A percentile compares a stretch with the other conserved stretches of the same genome.
These are phyloP conservation scores for Belgica antarctica DNA, from an alignment of 2,888 invertebrate genomes.

Conservation along the genomic window DNA sequence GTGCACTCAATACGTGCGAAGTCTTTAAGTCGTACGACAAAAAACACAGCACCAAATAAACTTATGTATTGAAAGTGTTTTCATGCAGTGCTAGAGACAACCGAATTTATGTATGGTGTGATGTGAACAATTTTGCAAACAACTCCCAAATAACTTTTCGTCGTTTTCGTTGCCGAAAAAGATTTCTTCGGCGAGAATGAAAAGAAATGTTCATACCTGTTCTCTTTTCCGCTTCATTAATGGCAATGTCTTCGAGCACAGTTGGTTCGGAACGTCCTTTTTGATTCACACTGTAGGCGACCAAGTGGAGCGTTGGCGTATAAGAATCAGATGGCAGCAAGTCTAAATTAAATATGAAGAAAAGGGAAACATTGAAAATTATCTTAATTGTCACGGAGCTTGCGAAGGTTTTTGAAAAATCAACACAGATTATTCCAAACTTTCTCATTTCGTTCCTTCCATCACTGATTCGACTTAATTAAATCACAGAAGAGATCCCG, in stretches of 20 bases:
- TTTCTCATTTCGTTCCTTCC: background rate
- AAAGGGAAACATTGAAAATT: background rate
- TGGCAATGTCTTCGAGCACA: constrained; percentile 79
- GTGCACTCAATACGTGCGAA: background rate
- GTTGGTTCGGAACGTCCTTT: constrained; percentile 82
- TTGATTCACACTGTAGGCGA: constrained; percentile 78
- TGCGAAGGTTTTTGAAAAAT: background rate
- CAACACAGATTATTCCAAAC: too few species aligned
- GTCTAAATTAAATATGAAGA: constrained; percentile 49
- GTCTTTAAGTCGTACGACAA: background rate
- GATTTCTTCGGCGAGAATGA: background rate
- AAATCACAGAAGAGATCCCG: constrained; percentile 4
- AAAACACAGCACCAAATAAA: background rate
- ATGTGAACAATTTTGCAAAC: constrained; percentile 7
- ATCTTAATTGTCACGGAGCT: background rate
- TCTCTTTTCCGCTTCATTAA: constrained; percentile 81
- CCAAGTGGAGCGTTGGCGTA: constrained; percentile 68
- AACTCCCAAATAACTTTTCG: background rate
- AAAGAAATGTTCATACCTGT: constrained; percentile 61
- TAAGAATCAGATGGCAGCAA: constrained; percentile 53
- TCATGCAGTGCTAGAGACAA: background rate
- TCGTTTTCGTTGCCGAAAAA: too few species aligned
- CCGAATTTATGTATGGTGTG: constrained; percentile 3
- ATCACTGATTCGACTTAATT: constrained; percentile 43
- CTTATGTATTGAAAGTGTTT: background rate